A percentile compares a stretch with the other conserved stretches of the same genome.
Conservation (phyloP, 2,888 invertebrate genomes). For the Lasioglossum lativentre region DNA sequence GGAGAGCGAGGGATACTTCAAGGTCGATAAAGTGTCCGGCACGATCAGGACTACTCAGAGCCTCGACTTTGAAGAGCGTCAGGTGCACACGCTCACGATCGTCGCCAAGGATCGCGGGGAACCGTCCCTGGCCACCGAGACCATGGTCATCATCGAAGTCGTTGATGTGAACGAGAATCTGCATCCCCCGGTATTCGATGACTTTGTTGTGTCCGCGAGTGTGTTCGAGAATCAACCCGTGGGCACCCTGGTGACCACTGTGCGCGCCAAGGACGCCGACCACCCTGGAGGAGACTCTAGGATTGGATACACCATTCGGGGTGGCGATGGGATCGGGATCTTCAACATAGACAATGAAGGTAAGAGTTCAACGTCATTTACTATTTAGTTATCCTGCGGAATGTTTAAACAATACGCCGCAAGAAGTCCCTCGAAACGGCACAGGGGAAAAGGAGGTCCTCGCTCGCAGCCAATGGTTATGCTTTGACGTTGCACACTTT, state of each 20-base stretch:
- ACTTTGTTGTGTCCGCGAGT: slow-evolving; percentile 90
- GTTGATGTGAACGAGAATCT: slow-evolving; percentile 98
- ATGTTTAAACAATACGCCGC: too few species aligned
- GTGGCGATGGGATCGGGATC: slow-evolving; percentile 95
- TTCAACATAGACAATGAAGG: slow-evolving; percentile 96
- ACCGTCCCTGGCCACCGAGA: slow-evolving; percentile 92
- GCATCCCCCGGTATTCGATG: slow-evolving; percentile 92
- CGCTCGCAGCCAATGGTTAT: too few species aligned
- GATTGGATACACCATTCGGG: slow-evolving; percentile 93
- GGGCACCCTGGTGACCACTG: slow-evolving; percentile 91
- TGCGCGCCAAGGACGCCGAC: slow-evolving; percentile 93
- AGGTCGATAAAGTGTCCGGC: slow-evolving; percentile 94
- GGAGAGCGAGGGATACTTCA: slow-evolving; percentile 90
- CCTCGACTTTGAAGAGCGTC: slow-evolving; percentile 95
- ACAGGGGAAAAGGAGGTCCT: too few species aligned
- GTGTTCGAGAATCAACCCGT: slow-evolving; percentile 93
- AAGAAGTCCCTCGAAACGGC: too few species aligned
- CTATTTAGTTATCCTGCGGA: too few species aligned
- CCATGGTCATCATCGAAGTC: slow-evolving; percentile 93
- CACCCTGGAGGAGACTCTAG: slow-evolving; percentile 92
- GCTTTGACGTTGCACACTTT: too few species aligned
- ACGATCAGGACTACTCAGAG: slow-evolving; percentile 91
- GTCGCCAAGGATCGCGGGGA: slow-evolving; percentile 94
- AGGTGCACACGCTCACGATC: slow-evolving; percentile 94
- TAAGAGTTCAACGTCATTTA: slow-evolving; percentile 82